phyloP scores from a whole-genome alignment of 2,888 invertebrate species.

The Apotomis betuletana region DNA sequence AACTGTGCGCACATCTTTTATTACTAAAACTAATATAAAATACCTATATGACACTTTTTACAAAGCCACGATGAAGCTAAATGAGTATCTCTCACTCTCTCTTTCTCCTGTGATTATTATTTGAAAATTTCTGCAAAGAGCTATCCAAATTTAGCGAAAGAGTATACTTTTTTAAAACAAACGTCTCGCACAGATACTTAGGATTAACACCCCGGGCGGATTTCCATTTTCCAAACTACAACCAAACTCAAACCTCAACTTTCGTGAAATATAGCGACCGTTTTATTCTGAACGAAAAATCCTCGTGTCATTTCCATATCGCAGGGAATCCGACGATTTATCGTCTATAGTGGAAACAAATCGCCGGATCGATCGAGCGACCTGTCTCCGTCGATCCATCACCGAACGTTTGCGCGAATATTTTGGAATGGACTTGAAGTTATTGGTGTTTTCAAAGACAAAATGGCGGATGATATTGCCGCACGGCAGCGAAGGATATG shows the following conservation, averaged over 20 bases:
- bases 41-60: too few relatives aligned
- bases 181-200: not conserved
- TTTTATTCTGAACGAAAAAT: slow-evolving; percentile 32
- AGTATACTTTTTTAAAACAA: not conserved
- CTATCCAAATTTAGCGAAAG: too few relatives aligned
- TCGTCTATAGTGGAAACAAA: slow-evolving; percentile 26
- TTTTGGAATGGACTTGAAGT: slow-evolving; percentile 30
- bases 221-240: slow-evolving; percentile 9
- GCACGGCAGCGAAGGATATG: not conserved
- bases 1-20: too few relatives aligned
- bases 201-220: not conserved
- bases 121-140: too few relatives aligned
- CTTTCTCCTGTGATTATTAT: too few relatives aligned
- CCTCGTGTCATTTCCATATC: slow-evolving; percentile 34
- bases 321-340: slow-evolving; percentile 33
- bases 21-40: too few relatives aligned
- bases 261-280: slow-evolving; percentile 16
- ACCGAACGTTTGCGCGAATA: slow-evolving; percentile 22
- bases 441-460: slow-evolving; percentile 14
- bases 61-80: too few relatives aligned
- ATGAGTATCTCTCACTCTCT: too few relatives aligned
- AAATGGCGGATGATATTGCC: not conserved
- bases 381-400: slow-evolving; percentile 27
- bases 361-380: slow-evolving; percentile 33
- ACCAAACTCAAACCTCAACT: slow-evolving; percentile 17